These are phyloP conservation scores for Beaufortia kweichowensis DNA, from an alignment of 2,113 vertebrate genomes.

Conservation along the genomic window DNA sequence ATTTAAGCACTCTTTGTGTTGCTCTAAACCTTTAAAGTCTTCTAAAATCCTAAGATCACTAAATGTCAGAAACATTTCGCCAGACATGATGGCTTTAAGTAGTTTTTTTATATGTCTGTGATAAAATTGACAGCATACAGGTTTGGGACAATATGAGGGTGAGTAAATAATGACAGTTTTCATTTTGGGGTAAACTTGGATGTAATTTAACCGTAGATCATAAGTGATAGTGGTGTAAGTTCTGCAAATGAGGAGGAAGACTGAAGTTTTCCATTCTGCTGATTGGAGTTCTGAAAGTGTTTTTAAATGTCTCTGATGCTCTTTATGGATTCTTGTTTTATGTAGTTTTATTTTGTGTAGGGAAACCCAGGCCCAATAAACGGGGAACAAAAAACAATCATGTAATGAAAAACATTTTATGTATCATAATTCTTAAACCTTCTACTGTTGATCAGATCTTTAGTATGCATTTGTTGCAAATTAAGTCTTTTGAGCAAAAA, in stretches of 20 bases:
- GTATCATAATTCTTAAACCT: slow-evolving; percentile 69
- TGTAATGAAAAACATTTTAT: slow-evolving; percentile 79
- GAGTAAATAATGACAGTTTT: slow-evolving; percentile 6
- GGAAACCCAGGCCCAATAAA: slow-evolving; percentile 41
- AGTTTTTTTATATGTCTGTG: too few species aligned
- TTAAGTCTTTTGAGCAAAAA: slow-evolving; percentile 89
- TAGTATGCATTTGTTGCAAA: slow-evolving; percentile 93
- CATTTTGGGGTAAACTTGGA: slow-evolving; percentile 43
- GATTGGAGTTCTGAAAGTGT: slow-evolving; percentile 55
- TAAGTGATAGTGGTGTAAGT: slow-evolving; percentile 40
- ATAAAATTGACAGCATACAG: too few species aligned
- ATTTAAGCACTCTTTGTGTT: neutral
- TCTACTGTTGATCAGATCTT: slow-evolving; percentile 87
- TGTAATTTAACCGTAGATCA: slow-evolving; percentile 43
- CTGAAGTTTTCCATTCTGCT: slow-evolving; percentile 58
- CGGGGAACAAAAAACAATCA: slow-evolving; percentile 84
- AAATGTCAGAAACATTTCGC: too few species aligned
- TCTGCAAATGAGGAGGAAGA: slow-evolving; percentile 13
- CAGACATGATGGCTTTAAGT: too few species aligned
- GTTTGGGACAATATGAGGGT: neutral
- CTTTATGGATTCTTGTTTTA: neutral
- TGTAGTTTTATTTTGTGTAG: slow-evolving; percentile 47
- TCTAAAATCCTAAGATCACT: too few species aligned
- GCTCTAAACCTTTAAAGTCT: neutral
- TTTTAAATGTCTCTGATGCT: slow-evolving; percentile 50